Percentiles rank a stretch among this genome's conserved stretches.
Evolutionary conservation across 2,888 invertebrate genomes (phyloP).

Genomic region (Yponomeuta sedellus): DNA sequence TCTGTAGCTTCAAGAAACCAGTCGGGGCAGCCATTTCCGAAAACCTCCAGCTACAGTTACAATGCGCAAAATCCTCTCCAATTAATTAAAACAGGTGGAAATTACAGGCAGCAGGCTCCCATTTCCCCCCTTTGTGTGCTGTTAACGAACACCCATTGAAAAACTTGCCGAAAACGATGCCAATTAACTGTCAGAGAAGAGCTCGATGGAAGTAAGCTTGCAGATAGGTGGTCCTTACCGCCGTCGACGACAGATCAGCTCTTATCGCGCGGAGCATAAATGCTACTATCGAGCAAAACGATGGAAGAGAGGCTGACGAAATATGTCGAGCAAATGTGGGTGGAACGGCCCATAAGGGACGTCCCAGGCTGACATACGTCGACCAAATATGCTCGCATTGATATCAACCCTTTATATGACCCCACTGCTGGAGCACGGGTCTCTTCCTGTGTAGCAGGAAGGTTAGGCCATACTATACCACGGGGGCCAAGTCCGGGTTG

Average conservation of each 20-base stretch:
- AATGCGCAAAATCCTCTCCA: background rate
- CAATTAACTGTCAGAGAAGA: background rate
- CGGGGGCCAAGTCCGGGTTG: no score
- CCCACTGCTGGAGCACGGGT: no score
- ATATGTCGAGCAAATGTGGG: no score
- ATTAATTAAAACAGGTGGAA: background rate
- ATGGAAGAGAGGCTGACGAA: background rate
- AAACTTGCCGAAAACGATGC: background rate
- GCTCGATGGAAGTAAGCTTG: no score
- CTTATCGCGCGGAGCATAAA: background rate
- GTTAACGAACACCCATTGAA: constrained; percentile 3
- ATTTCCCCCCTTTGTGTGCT: background rate
- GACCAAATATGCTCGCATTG: no score
- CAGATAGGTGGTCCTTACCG: no score
- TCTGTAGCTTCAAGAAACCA: no score
- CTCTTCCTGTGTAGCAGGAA: no score
- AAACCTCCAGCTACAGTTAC: background rate
- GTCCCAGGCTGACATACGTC: no score
- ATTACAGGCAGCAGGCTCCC: background rate
- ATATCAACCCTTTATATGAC: no score
- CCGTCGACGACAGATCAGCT: background rate
- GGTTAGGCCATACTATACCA: no score
- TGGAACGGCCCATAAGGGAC: no score
- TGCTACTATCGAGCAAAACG: background rate
- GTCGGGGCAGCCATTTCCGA: background rate